Conservation (phyloP, 2,113 vertebrate species). For the Scomber scombrus region DNA sequence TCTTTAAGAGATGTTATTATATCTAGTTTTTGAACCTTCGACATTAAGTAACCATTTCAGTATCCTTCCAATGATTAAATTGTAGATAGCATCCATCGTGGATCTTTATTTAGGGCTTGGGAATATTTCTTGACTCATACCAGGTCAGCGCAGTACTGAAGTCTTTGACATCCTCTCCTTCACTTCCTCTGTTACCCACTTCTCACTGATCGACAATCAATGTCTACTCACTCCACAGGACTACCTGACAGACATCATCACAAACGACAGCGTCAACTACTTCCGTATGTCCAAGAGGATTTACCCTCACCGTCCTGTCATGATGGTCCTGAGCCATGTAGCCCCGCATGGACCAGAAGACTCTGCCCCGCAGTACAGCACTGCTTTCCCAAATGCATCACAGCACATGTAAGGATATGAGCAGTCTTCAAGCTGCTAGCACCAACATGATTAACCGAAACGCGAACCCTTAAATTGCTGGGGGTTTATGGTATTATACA, state of each 20-base stretch:
- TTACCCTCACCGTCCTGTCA: conserved; percentile 94
- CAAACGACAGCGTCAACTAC: conserved; percentile 96
- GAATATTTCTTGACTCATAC: background rate
- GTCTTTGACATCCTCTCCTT: conserved; percentile 15
- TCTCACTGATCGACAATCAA: conserved; percentile 15
- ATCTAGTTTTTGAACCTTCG: background rate
- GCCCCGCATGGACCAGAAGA: conserved; percentile 97
- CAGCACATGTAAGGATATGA: conserved; percentile 95
- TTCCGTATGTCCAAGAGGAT: conserved; percentile 95
- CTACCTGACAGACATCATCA: conserved; percentile 97
- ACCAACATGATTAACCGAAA: background rate
- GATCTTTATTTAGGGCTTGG: background rate
- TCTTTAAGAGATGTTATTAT: too few relatives aligned
- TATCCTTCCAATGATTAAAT: background rate
- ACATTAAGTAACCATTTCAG: background rate
- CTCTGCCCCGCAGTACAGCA: conserved; percentile 94
- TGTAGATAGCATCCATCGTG: background rate
- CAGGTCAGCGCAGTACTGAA: background rate
- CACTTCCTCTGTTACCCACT: conserved; percentile 13
- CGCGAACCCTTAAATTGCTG: background rate
- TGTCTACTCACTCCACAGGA: conserved; percentile 84
- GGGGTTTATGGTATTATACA: background rate
- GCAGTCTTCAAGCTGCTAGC: background rate
- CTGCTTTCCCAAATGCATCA: conserved; percentile 94
- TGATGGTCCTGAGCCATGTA: conserved; percentile 97